Base-by-base conservation (phyloP, 2,797 vertebrate species). In the Tinamus major region DNA sequence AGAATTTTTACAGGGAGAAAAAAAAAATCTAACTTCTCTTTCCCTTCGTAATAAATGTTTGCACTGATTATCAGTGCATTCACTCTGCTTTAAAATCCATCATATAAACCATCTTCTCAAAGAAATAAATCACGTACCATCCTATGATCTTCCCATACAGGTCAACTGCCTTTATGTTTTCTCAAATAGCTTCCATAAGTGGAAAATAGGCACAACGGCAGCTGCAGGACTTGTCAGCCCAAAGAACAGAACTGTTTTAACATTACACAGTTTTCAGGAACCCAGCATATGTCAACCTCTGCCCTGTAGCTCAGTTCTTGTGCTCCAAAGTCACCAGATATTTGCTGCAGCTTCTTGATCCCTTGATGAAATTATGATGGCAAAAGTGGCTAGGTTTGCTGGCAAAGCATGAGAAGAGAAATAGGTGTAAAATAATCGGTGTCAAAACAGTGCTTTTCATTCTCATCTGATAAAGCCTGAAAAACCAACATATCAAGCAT, bases 1-100 rank as follows among this genome's bases (percentile, higher is more conserved):
- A 2, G 29, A 39, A 58, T 31, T 81, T n/a, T 20, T 69, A 71
- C 1, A 0, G 8, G 1, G 2, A 2, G 2, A n/a, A n/a, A 2
- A 11, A 31, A 44, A 17, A 10, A 68, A 59, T 4, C 19, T 80
- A 21, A 4, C 27, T 74, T 84, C 16, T 70, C 12, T 51, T 85
- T 49, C 23, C 5, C 8, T 76, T 86, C 26, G 35, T 10, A 10
- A 6, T 33, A 26, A 51, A 63, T 12, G 19, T 72, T 71, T 78
- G 31, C 41, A 48, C 4, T 3, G 2, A 59, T 58, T 26, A 37
- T 3, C 42, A 51, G 20, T 69, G 17, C 48, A 51, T 23, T 80
- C 23, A 35, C 2, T 7, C 10, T 63, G 48, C 42, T 59, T 41
- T 70, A 67, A 84, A 84, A 79, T 24, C 11, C 48, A 70, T 53